Evolutionary conservation across 2,797 vertebrate species (phyloP), one percentile per base, ranked within the genome.

Genomic region (Nothura maculosa): DNA sequence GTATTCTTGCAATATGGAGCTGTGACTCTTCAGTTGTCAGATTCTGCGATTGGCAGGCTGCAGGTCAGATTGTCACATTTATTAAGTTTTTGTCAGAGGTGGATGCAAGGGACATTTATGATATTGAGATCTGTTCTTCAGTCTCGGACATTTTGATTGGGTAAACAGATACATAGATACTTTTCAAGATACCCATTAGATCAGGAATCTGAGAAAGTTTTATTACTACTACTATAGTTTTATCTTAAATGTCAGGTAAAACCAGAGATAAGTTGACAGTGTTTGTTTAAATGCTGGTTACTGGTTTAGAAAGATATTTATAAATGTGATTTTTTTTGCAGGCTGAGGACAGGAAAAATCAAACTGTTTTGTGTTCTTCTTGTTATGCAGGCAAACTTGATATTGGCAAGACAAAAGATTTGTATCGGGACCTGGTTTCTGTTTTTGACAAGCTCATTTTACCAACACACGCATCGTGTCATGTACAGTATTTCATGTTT

Each of bases 401-500:
- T 13, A 93, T 98, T 85, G 98, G 96, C 90, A 97, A 81, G 94
- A 99, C 98, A 0, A 99, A 99, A 94, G 98, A 98, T 38, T 97
- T 99, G 79, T 99, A 99, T 96, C 98, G 96, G 55, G 99, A 99
- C 93, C 87, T 99, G 69, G 54, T 99, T 95, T 96, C 94, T 25
- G 97, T 98, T 87, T 99, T 99, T 91, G 99, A 99, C 96, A 99
- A 99, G 93, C 98, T 99, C 77, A 98, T 99, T 48, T 98, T 99
- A 86, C 99, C 99, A 22, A 99, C 99, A 5, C 99, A 99, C 4
- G 99, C 98, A 54, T 99, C 98, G 12, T 98, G 97, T 92, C 99
- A 99, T 0, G 98, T 99, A 40, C 99, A 99, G 91, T 99, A 98
- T 96, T 96, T 96, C 69, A 97, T 99, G 90, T 99, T 99, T 91